phyloP scores from a whole-genome alignment of 2,113 vertebrate species.

The Corythaeola cristata region DNA sequence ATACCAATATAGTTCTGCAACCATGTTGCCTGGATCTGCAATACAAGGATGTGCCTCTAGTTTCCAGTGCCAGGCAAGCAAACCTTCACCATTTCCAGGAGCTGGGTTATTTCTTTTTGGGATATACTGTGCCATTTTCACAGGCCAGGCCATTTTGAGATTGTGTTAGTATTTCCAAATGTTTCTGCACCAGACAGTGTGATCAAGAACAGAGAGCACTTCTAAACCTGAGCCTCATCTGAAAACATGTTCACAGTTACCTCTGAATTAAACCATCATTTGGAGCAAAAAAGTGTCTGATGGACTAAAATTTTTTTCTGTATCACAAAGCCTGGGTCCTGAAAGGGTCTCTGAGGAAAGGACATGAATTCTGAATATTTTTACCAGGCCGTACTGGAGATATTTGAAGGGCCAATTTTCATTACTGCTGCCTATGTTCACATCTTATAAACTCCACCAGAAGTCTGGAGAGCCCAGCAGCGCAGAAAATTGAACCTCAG shows the following conservation, averaged over 20 bases:
- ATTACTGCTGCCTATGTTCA: neutral
- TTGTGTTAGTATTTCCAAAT: neutral
- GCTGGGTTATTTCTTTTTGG: neutral
- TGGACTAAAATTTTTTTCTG: neutral
- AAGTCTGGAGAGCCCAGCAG: neutral
- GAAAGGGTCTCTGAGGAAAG: neutral
- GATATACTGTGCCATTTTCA: neutral
- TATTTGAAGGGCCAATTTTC: neutral
- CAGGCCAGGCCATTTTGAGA: neutral
- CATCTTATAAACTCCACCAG: neutral
- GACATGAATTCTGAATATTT: neutral
- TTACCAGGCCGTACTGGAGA: neutral
- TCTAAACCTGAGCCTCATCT: neutral
- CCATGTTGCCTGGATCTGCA: fast-evolving
- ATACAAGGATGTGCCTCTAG: neutral
- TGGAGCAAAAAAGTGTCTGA: neutral
- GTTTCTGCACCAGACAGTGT: neutral
- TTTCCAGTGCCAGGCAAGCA: neutral
- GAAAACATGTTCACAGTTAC: neutral
- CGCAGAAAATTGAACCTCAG: neutral
- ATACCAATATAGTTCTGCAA: neutral
- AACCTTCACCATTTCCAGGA: neutral
- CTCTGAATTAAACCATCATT: neutral
- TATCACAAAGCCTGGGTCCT: neutral
- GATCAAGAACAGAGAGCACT: neutral